Conservation (phyloP, 2,888 invertebrate genomes). For the Diloba caeruleocephala region DNA sequence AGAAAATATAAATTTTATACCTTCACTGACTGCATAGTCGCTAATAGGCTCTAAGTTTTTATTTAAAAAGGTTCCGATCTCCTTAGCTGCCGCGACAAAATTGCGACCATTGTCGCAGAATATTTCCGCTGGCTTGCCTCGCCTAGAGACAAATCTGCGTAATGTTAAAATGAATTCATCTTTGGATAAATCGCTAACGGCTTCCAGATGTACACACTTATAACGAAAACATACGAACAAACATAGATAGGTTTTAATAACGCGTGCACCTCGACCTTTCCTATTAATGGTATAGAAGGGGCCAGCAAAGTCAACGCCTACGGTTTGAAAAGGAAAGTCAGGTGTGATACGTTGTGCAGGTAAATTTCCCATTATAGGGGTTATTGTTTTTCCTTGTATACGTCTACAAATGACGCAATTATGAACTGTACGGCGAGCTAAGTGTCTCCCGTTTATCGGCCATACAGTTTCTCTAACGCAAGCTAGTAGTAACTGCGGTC, state of each 20-base stretch:
- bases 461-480: constrained; percentile 13
- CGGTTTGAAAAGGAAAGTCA: constrained; percentile 5
- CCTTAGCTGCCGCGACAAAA: constrained; percentile 14
- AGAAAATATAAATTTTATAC: too few species aligned
- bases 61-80: constrained; percentile 4
- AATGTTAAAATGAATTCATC: constrained; percentile 9
- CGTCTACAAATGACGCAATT: constrained; percentile 12
- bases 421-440: constrained; percentile 6
- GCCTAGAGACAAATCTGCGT: constrained; percentile 8
- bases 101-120: constrained; percentile 15
- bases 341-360: not conserved
- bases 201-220: constrained; percentile 11
- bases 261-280: constrained; percentile 7
- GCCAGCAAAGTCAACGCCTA: constrained; percentile 14
- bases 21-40: constrained; percentile 20
- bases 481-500: constrained; percentile 11
- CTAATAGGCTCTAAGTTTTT: constrained; percentile 9
- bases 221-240: not conserved
- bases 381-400: not conserved
- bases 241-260: not conserved
- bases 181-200: constrained; percentile 4
- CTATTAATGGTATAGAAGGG: constrained; percentile 5
- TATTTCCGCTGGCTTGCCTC: constrained; percentile 18
- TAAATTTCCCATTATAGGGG: constrained; percentile 9
- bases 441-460: constrained; percentile 15